These are phyloP conservation scores for Andrena bucephala DNA, from an alignment of 2,888 invertebrate genomes.

Conservation along the genomic window DNA sequence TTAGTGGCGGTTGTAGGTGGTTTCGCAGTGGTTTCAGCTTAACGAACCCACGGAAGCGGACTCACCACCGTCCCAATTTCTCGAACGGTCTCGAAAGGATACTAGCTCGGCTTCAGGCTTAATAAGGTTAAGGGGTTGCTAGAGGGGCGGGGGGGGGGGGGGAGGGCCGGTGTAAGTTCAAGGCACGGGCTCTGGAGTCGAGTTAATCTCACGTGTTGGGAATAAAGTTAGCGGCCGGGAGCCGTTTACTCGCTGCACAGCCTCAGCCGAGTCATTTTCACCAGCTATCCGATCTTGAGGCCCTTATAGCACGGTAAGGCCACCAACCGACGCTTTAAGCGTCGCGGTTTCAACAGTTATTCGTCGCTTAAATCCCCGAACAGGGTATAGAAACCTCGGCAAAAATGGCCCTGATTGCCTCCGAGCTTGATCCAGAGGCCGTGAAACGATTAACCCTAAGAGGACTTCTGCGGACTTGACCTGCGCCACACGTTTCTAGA, in stretches of 20 bases:
- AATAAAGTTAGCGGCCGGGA: conserved; percentile 77
- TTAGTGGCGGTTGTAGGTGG: conserved; percentile 68
- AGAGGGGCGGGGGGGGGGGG: conserved; percentile 17
- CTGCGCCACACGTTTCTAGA: too few species aligned
- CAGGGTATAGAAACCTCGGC: conserved; percentile 50
- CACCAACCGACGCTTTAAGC: conserved; percentile 42
- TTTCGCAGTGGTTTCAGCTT: conserved; percentile 74
- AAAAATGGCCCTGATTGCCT: conserved; percentile 49
- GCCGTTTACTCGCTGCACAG: conserved; percentile 69
- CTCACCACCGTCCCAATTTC: conserved; percentile 77
- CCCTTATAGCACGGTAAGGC: conserved; percentile 35
- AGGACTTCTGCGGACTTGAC: not conserved
- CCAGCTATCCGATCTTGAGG: conserved; percentile 65
- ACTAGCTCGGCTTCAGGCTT: conserved; percentile 73
- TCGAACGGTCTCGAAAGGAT: conserved; percentile 77
- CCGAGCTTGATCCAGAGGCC: conserved; percentile 24
- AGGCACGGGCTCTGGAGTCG: conserved; percentile 66
- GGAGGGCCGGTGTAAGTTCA: conserved; percentile 64
- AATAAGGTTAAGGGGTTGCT: conserved; percentile 75
- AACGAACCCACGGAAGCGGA: conserved; percentile 76
- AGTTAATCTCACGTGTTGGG: conserved; percentile 79
- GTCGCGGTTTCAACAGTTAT: conserved; percentile 45
- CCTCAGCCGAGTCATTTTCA: conserved; percentile 71
- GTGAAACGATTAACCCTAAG: not conserved
- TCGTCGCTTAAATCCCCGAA: conserved; percentile 54